Percentiles rank a stretch among this genome's conserved stretches.
Conservation (phyloP, 1,140 invertebrate genomes). For the Pristionchus pacificus region DNA sequence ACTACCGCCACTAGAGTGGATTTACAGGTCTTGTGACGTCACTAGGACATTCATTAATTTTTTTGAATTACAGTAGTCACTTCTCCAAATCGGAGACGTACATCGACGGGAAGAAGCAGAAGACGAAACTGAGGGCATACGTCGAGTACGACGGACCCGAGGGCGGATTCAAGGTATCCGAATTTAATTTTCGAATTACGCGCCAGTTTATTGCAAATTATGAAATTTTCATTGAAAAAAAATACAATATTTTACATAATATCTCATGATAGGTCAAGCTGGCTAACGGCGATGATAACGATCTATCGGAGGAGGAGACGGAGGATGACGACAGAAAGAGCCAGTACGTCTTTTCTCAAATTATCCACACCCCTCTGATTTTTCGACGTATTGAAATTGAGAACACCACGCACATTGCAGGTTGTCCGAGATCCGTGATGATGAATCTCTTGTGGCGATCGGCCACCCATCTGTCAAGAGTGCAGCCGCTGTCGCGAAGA, state of each 20-base stretch:
- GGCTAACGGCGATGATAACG: conserved; percentile 23
- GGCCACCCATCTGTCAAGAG: too few relatives aligned
- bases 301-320: conserved; percentile 34
- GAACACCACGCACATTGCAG: conserved; percentile 5
- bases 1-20: background rate
- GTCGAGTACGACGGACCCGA: conserved; percentile 37
- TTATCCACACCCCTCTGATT: too few relatives aligned
- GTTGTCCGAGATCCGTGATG: conserved; percentile 13
- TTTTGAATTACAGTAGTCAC: conserved; percentile 23
- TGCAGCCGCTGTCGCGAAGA: conserved; percentile 17
- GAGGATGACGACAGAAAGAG: conserved; percentile 34
- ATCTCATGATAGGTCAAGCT: conserved; percentile 19
- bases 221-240: background rate
- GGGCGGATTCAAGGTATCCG: conserved; percentile 35
- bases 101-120: conserved; percentile 34
- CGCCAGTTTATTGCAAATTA: background rate
- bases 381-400: background rate
- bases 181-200: too few relatives aligned
- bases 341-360: too few relatives aligned
- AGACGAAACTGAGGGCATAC: conserved; percentile 31
- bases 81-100: conserved; percentile 33
- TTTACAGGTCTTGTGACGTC: background rate
- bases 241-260: background rate
- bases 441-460: conserved; percentile 9
- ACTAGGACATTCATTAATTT: background rate